Evolutionary conservation across 1,140 invertebrate species (phyloP).

Genomic region (Cylas formicarius): DNA sequence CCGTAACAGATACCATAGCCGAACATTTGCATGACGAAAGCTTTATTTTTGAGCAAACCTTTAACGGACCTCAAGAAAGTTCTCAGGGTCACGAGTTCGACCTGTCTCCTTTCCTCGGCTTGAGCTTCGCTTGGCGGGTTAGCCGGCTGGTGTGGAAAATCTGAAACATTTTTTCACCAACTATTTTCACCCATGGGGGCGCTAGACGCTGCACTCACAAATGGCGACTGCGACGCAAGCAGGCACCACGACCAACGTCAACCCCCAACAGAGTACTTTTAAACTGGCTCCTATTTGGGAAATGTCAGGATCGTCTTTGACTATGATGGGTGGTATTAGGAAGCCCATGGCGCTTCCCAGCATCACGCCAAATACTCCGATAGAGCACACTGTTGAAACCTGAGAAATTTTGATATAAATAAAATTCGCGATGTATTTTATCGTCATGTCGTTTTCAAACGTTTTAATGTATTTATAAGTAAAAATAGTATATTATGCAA

Average conservation of each 20-base stretch:
- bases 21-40: slow-evolving; percentile 23
- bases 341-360: slow-evolving; percentile 46
- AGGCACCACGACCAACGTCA: slow-evolving; percentile 51
- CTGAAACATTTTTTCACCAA: slow-evolving; percentile 37
- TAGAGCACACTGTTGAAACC: slow-evolving; percentile 67
- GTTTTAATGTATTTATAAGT: no score
- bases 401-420: slow-evolving; percentile 31
- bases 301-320: slow-evolving; percentile 42
- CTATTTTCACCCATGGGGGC: no score
- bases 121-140: slow-evolving; percentile 47
- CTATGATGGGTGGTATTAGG: slow-evolving; percentile 43
- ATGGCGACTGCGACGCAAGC: slow-evolving; percentile 51
- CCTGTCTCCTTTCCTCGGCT: slow-evolving; percentile 19
- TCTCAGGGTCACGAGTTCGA: slow-evolving; percentile 13
- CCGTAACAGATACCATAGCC: slow-evolving; percentile 27
- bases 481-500: no score
- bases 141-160: slow-evolving; percentile 50
- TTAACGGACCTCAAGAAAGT: slow-evolving; percentile 17
- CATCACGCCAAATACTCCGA: slow-evolving; percentile 74
- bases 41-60: slow-evolving; percentile 20
- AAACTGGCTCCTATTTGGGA: slow-evolving; percentile 41
- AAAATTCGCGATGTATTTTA: slow-evolving; percentile 2
- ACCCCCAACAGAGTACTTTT: slow-evolving; percentile 41
- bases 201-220: slow-evolving; percentile 52
- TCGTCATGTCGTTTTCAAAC: no score